Evolutionary conservation across 2,888 invertebrate genomes (phyloP), one percentile per base, ranked within the genome.

Genomic region (Scotopteryx bipunctaria): DNA sequence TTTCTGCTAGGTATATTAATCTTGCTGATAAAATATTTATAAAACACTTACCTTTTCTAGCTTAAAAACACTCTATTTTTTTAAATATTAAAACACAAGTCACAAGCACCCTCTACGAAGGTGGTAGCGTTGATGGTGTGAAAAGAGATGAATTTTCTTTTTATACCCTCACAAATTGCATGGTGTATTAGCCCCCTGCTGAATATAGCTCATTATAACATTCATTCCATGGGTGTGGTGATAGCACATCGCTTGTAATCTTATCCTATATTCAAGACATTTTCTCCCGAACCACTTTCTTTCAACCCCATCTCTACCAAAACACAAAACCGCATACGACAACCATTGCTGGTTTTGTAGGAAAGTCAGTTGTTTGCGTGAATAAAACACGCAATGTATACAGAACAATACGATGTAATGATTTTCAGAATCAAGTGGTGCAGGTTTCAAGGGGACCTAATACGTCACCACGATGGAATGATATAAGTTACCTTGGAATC

Each of bases 161-260:
- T 74, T 88, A 88, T 88, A 88, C 76, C 66, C 67, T 56, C 64
- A 67, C 75, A 84, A 87, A 86, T 85, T 83, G 76, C 73, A 75
- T 66, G 67, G 64, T 49, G 59, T 66, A 81, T 82, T 78, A 76
- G 74, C 86, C 84, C 75, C 89, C 89, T 83, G 87, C 84, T 87
- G 89, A 86, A 86, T 86, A 76, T 66, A 65, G 69, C 70, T 89
- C 86, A 83, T 89, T 86, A 87, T 69, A 67, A 68, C 64, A 68
- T 44, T 31, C 36, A 3, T 46, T n/a, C 41, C 57, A 71, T 74
- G 83, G 89, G 88, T 75, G 86, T 82, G 85, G 78, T 75, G 70
- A 81, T 82, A 35, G 72, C 69, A 56, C 64, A 73, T 75, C n/a
- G 83, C 82, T 81, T 78, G 81, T 83, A 82, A 86, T 86, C 44